These are phyloP conservation scores for Trachelus iudaicus DNA, from an alignment of 2,888 invertebrate species.

Conservation along the genomic window DNA sequence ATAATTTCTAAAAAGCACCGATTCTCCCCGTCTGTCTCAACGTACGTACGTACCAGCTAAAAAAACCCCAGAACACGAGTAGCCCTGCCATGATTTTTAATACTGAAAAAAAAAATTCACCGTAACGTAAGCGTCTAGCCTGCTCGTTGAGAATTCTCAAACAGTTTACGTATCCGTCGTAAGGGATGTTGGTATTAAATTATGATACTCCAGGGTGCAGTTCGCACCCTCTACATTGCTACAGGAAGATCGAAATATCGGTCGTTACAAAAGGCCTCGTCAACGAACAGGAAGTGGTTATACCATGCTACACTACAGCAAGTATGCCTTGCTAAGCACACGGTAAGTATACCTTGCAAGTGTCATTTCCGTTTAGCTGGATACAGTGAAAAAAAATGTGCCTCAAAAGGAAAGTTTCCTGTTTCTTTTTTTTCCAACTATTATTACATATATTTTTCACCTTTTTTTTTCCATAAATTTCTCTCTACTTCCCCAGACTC, in stretches of 20 bases:
- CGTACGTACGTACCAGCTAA: not conserved
- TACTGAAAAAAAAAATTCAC: not conserved
- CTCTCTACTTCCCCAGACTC: not conserved
- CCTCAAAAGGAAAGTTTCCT: not conserved
- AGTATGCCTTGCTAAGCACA: not conserved
- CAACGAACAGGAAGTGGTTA: not conserved
- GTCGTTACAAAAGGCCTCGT: not conserved
- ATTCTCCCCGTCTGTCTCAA: not conserved
- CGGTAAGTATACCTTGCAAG: not conserved
- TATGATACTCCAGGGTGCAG: not conserved
- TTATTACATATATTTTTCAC: not conserved
- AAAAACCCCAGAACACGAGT: not conserved
- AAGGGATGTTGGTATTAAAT: not conserved
- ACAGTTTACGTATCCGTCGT: not conserved
- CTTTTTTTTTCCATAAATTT: constrained; percentile 12
- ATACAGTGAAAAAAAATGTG: not conserved
- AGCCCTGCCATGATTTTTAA: not conserved
- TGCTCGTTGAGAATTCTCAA: not conserved
- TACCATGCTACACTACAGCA: not conserved
- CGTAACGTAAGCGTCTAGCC: not conserved
- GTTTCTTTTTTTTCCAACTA: not conserved
- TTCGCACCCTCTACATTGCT: not conserved
- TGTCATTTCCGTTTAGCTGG: not conserved
- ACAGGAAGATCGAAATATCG: not conserved
- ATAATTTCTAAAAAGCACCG: not conserved